These are phyloP conservation scores for Sycon ciliatum DNA, from an alignment of 37 sponge, comb jelly and placozoan genomes.

Conservation along the genomic window DNA sequence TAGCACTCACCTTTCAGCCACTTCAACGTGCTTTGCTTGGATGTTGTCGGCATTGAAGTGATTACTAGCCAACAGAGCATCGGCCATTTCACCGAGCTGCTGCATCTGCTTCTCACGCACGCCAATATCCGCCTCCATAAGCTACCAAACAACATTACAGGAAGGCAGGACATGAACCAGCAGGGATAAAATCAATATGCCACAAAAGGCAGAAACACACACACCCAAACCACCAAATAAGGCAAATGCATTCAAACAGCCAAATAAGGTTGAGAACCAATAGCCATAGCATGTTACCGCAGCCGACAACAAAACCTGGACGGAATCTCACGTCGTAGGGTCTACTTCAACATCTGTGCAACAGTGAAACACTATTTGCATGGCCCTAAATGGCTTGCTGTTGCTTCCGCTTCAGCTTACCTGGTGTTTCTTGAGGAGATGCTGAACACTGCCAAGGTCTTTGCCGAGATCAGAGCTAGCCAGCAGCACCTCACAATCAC, in stretches of 20 bases:
- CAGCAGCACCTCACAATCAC: slow-evolving; percentile 64
- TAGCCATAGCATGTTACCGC: too few species aligned
- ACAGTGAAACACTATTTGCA: too few species aligned
- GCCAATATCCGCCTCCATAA: slow-evolving; percentile 55
- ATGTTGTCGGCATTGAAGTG: slow-evolving; percentile 64
- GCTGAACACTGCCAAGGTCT: slow-evolving; percentile 73
- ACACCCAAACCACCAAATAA: not conserved
- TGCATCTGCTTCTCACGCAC: slow-evolving; percentile 43
- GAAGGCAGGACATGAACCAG: too few species aligned
- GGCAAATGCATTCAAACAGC: not conserved
- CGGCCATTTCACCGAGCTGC: slow-evolving; percentile 28
- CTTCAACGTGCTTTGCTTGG: slow-evolving; percentile 30
- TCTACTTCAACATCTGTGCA: too few species aligned
- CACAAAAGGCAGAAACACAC: too few species aligned
- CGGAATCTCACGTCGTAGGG: too few species aligned
- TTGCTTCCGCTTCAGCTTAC: too few species aligned
- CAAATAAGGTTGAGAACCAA: not conserved
- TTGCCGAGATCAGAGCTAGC: slow-evolving; percentile 68
- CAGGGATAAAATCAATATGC: too few species aligned
- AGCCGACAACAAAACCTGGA: too few species aligned
- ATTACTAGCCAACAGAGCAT: slow-evolving; percentile 29
- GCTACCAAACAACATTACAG: too few species aligned
- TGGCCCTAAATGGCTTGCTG: too few species aligned
- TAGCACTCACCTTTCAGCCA: slow-evolving; percentile 31
- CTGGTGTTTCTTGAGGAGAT: slow-evolving; percentile 84